A percentile compares a stretch with the other conserved stretches of the same genome.
These are phyloP conservation scores for Strix aluco DNA, from an alignment of 2,113 vertebrate genomes.

Conservation along the genomic window DNA sequence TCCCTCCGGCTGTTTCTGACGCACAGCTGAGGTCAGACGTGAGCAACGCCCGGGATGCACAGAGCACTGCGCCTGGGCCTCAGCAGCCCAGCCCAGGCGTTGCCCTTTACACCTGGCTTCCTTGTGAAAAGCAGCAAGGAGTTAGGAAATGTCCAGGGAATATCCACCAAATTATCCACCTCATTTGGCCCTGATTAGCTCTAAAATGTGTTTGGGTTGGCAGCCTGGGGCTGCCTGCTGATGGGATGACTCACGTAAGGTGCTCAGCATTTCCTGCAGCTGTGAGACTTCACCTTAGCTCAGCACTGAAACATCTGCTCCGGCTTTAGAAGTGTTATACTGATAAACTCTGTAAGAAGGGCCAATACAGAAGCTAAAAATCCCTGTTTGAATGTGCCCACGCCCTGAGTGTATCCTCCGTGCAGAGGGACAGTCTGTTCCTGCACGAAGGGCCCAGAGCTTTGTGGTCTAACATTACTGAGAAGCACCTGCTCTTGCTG, in stretches of 20 bases:
- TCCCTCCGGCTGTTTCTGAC: fast-evolving
- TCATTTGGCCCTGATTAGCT: not conserved
- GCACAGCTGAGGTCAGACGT: fast-evolving
- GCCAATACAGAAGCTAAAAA: not conserved
- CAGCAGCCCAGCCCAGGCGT: not conserved
- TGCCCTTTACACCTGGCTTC: not conserved
- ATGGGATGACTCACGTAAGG: not conserved
- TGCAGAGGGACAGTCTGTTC: not conserved
- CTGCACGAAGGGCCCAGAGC: not conserved
- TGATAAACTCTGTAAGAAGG: not conserved
- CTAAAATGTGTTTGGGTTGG: not conserved
- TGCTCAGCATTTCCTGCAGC: not conserved
- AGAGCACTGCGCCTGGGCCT: fast-evolving
- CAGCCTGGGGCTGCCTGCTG: not conserved
- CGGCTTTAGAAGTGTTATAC: not conserved
- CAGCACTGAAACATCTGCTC: not conserved
- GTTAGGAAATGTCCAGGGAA: not conserved
- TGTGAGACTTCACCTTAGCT: not conserved
- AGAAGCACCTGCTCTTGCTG: not conserved
- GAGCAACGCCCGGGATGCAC: not conserved
- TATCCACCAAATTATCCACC: not conserved
- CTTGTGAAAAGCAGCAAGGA: not conserved
- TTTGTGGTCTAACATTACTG: fast-evolving
- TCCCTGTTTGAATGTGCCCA: not conserved
- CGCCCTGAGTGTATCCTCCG: fast-evolving